phyloP scores from a whole-genome alignment of 2,888 invertebrate species.

The Pyralis farinalis region DNA sequence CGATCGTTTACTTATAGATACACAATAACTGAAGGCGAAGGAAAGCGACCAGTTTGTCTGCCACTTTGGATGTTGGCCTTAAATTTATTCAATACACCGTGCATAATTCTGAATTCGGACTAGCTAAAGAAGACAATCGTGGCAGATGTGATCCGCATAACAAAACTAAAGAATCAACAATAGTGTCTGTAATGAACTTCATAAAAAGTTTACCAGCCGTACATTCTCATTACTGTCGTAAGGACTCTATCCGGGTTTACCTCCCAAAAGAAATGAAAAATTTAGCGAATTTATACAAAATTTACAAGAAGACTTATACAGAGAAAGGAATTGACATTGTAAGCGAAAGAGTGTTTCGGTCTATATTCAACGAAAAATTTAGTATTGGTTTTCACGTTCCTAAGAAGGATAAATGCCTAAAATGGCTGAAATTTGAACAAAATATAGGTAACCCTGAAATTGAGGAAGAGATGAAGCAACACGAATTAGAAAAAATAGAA shows the following conservation, averaged over 20 bases:
- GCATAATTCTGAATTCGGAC: constrained; percentile 1
- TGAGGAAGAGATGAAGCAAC: constrained; percentile 1
- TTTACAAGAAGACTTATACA: constrained; percentile 14
- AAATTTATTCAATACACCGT: constrained; percentile 15
- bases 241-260: constrained; percentile 10
- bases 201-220: constrained; percentile 13
- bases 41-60: constrained; percentile 13
- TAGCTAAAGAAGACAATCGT: constrained; percentile 15
- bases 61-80: constrained; percentile 14
- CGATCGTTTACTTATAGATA: constrained; percentile 11
- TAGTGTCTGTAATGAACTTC: constrained; percentile 4
- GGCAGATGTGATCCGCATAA: constrained; percentile 18
- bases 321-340: constrained; percentile 14
- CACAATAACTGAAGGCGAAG: constrained; percentile 19
- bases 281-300: constrained; percentile 9
- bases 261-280: too few species aligned
- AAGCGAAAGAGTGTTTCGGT: constrained; percentile 19
- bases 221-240: constrained; percentile 25
- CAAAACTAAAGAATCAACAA: not conserved
- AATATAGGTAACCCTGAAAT: too few species aligned
- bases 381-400: too few species aligned
- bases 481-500: constrained; percentile 9
- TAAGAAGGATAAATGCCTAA: not conserved
- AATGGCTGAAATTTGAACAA: constrained; percentile 4
- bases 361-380: constrained; percentile 13